These are phyloP conservation scores for Azemiops feae DNA, from an alignment of 2,113 vertebrate species.

Conservation along the genomic window DNA sequence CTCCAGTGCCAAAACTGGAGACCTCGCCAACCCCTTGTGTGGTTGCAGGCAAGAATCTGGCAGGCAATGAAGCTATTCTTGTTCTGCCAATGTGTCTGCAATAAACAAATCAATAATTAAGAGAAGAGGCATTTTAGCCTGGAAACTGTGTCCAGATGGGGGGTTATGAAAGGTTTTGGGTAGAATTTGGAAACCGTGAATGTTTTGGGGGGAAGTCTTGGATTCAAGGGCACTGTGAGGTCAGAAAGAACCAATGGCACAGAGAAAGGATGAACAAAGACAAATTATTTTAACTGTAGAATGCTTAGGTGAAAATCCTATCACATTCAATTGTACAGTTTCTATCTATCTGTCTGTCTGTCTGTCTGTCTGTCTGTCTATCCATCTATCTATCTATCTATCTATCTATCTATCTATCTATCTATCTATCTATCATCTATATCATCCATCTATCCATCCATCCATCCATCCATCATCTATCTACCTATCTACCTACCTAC, in stretches of 20 bases:
- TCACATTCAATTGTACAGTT: background rate
- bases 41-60: conserved; percentile 25
- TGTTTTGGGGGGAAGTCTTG: conserved; percentile 18
- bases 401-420: too few relatives aligned
- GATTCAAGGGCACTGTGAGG: background rate
- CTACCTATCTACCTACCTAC: too few relatives aligned
- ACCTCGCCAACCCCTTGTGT: background rate
- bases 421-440: too few relatives aligned
- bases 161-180: conserved; percentile 53
- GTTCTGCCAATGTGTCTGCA: conserved; percentile 64
- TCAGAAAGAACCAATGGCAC: background rate
- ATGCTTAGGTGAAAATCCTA: background rate
- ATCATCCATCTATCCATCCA: too few relatives aligned
- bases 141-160: conserved; percentile 69
- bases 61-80: conserved; percentile 24
- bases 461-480: too few relatives aligned
- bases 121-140: conserved; percentile 69
- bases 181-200: background rate
- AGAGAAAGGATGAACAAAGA: background rate
- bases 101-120: conserved; percentile 77
- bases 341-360: background rate
- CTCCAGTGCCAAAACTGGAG: background rate
- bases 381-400: too few relatives aligned
- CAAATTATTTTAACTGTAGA: background rate
- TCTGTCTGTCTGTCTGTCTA: too few relatives aligned